Percentiles rank a stretch among this genome's conserved stretches.
Evolutionary conservation across 2,888 invertebrate genomes (phyloP).

Genomic region (Sylvicola fuscatus): DNA sequence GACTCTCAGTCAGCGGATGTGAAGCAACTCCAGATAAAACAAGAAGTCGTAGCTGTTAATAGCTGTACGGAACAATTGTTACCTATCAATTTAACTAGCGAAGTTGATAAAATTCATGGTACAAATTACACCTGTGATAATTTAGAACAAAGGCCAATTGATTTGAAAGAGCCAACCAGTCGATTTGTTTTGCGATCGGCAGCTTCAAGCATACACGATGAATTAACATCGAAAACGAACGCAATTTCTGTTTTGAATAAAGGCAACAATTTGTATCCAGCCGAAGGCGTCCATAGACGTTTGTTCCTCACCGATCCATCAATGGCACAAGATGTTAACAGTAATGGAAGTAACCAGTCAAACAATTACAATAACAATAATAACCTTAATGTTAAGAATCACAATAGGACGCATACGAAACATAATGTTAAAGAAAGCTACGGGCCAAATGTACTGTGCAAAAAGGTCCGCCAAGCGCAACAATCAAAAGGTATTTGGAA

Average conservation of each 20-base stretch:
- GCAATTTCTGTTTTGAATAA: too few relatives aligned
- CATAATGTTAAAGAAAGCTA: not conserved
- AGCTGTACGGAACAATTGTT: not conserved
- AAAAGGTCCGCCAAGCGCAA: conserved; percentile 24
- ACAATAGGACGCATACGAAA: not conserved
- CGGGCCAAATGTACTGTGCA: conserved; percentile 17
- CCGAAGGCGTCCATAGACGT: too few relatives aligned
- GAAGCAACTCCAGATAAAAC: conserved; percentile 3
- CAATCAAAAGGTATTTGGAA: conserved; percentile 22
- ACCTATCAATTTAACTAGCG: conserved; percentile 4
- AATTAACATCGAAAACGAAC: not conserved
- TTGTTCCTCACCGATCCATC: not conserved
- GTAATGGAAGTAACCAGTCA: not conserved
- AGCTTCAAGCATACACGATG: not conserved
- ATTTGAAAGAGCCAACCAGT: too few relatives aligned
- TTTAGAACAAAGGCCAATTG: too few relatives aligned
- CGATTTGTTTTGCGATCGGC: too few relatives aligned
- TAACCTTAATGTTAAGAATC: too few relatives aligned
- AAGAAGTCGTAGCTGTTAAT: conserved; percentile 5
- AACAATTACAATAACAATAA: too few relatives aligned
- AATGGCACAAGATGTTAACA: not conserved
- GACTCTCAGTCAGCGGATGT: conserved; percentile 4
- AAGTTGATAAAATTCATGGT: conserved; percentile 9
- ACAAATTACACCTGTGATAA: conserved; percentile 10
- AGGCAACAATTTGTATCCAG: too few relatives aligned